These are phyloP conservation scores for Cervus canadensis DNA, from an alignment of 2,113 vertebrate genomes.

Conservation along the genomic window DNA sequence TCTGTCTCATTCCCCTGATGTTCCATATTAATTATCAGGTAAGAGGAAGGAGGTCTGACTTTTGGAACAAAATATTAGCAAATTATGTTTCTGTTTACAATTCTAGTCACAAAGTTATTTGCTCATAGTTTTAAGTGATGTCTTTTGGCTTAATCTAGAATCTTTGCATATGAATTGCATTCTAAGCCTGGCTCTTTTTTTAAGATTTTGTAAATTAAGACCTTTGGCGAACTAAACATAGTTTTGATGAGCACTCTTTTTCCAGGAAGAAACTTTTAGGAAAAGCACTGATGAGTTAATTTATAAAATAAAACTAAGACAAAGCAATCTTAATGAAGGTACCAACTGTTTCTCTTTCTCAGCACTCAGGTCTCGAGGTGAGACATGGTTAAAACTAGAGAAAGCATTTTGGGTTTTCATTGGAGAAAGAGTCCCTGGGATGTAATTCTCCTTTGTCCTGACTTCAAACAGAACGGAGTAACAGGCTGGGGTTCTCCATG, in stretches of 20 bases:
- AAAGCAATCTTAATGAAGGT: not conserved
- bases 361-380: not conserved
- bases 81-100: constrained; percentile 54
- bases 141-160: constrained; percentile 10
- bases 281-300: not conserved
- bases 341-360: not conserved
- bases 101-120: constrained; percentile 50
- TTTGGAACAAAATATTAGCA: constrained; percentile 44
- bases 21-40: constrained; percentile 41
- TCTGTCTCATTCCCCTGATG: constrained; percentile 33
- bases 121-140: constrained; percentile 24
- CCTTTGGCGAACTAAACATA: not conserved
- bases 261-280: constrained; percentile 26
- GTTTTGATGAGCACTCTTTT: not conserved
- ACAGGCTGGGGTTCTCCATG: not conserved
- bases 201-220: constrained; percentile 24
- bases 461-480: constrained; percentile 45
- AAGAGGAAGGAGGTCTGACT: constrained; percentile 15
- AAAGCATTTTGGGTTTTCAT: not conserved
- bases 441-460: constrained; percentile 40
- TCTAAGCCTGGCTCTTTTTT: not conserved
- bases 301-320: constrained; percentile 28
- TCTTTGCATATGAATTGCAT: constrained; percentile 1
- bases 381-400: not conserved
- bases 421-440: not conserved